Base-by-base conservation (phyloP, 1,140 invertebrate species). In the Drosophila setifemur region DNA sequence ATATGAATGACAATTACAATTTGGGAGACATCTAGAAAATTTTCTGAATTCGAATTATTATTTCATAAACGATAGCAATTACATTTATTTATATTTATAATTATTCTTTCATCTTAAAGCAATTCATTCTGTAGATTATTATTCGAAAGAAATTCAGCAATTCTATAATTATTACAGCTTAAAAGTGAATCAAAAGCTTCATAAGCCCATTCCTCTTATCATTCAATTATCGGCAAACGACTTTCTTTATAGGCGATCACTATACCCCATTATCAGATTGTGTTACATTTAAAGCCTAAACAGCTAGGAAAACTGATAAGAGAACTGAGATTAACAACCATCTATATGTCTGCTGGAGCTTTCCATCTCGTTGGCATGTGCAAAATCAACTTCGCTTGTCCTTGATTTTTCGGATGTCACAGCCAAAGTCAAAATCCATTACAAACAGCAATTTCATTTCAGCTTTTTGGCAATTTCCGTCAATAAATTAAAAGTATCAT, bases 341-440 rank as follows among this genome's bases (percentile, higher is more conserved):
- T 9, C 0, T 23, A 12, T 12, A 12, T 19, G 6, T n/a, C 31
- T 18, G 11, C 1, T n/a, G n/a, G 19, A 23, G 7, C 19, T 35
- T 42, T 16, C 31, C 11, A 21, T 18, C 9, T n/a, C 9, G n/a
- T 55, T 39, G 29, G 9, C 33, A 35, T 6, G 6, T 33, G 5
- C 6, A 25, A 28, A 28, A 28, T 11, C 23, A 33, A 16, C 5
- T 35, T 40, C 8, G n/a, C 9, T 35, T 45, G 19, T 47, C 25
- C 25, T 25, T 43, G 14, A 1, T 11, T 47, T 73, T 28, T 11
- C 26, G 39, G 37, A 3, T 33, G 31, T 29, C 28, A n/a, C 37
- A 68, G 42, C 52, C n/a, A 47, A 39, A 39, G 42, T 35, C 37
- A 57, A 77, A 81, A 58, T 57, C 73, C 60, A 70, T 70, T 73